These are phyloP conservation scores for Spodoptera exigua DNA, from an alignment of 2,888 invertebrate species.

Conservation along the genomic window DNA sequence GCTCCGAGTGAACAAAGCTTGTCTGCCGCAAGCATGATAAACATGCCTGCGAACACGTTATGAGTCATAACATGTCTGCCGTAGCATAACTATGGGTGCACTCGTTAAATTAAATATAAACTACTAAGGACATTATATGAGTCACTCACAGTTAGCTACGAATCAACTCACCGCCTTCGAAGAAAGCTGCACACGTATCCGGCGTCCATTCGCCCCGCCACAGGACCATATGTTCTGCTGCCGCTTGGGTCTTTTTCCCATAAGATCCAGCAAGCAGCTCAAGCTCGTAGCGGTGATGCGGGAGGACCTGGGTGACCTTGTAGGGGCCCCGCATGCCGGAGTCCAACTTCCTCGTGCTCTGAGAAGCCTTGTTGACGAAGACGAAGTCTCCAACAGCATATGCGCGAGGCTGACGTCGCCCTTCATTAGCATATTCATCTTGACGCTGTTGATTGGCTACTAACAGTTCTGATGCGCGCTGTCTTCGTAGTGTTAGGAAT, in stretches of 20 bases:
- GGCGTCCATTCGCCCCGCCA: too few species aligned
- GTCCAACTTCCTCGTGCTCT: too few species aligned
- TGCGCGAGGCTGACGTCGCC: not conserved
- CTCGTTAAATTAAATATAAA: too few species aligned
- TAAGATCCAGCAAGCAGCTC: conserved; percentile 9
- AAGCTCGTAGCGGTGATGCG: conserved; percentile 6
- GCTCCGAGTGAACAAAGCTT: too few species aligned
- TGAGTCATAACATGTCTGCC: too few species aligned
- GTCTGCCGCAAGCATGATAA: too few species aligned
- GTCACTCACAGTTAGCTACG: not conserved
- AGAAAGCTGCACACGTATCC: too few species aligned
- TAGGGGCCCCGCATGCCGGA: conserved; percentile 10
- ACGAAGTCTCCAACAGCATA: not conserved
- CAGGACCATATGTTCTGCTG: conserved; percentile 12
- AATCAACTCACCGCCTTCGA: too few species aligned
- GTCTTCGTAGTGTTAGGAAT: not conserved
- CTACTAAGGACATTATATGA: too few species aligned
- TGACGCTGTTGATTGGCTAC: not conserved
- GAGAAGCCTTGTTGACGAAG: conserved; percentile 1
- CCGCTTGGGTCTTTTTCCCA: conserved; percentile 19
- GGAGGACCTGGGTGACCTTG: not conserved
- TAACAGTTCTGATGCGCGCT: conserved; percentile 2
- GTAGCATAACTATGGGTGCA: too few species aligned
- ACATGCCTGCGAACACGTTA: too few species aligned
- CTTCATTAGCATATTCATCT: not conserved